A percentile compares a stretch with the other conserved stretches of the same genome.
Conservation (phyloP, 2,113 vertebrate genomes). For the Daubentonia madagascariensis region DNA sequence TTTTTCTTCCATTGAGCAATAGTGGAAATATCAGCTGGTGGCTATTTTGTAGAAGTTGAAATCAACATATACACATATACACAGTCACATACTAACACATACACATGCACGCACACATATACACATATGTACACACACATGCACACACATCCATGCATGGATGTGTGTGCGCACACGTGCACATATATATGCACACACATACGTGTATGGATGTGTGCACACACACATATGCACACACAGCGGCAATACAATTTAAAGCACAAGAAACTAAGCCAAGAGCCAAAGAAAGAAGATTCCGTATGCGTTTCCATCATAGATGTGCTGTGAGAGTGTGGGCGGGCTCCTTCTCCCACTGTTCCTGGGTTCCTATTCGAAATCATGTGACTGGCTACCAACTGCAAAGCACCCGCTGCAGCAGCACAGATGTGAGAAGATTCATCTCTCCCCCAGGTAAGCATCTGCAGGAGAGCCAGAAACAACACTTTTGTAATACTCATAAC, state of each 20-base stretch:
- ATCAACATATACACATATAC: not conserved
- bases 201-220: too few species aligned
- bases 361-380: not conserved
- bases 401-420: not conserved
- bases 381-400: not conserved
- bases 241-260: not conserved
- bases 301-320: not conserved
- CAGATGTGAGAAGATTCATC: not conserved
- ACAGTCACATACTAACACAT: not conserved
- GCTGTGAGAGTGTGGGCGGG: not conserved
- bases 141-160: too few species aligned
- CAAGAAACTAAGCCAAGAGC: not conserved
- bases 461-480: not conserved
- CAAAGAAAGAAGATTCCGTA: constrained; percentile 1
- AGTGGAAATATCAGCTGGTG: not conserved
- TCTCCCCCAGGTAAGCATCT: not conserved
- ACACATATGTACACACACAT: fast-evolving
- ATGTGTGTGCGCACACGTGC: too few species aligned
- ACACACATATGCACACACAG: not conserved
- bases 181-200: too few species aligned
- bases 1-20: constrained; percentile 15
- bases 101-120: fast-evolving
- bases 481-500: not conserved
- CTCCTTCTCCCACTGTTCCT: not conserved
- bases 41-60: not conserved